A percentile compares a stretch with the other conserved stretches of the same genome.
Evolutionary conservation across 2,888 invertebrate genomes (phyloP).

Genomic region (Latrodectus hesperus): DNA sequence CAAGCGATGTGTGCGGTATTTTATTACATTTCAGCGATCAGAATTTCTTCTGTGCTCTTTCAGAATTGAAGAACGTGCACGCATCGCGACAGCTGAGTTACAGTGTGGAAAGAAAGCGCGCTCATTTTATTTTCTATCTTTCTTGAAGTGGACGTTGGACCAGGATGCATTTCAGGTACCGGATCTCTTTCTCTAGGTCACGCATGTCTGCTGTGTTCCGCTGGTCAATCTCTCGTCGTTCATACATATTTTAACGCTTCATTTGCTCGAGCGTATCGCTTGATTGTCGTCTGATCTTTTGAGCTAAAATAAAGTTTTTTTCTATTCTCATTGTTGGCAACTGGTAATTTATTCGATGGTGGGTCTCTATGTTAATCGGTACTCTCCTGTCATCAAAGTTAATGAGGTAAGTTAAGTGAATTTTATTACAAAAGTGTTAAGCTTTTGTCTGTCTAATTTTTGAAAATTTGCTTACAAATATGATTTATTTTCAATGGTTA

Average conservation of each 20-base stretch:
- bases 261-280: conserved; percentile 12
- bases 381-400: neutral
- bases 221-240: conserved; percentile 44
- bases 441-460: too few species aligned
- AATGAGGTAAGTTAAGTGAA: too few species aligned
- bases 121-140: conserved; percentile 41
- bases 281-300: conserved; percentile 1
- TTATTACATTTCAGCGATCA: too few species aligned
- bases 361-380: neutral
- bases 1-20: too few species aligned
- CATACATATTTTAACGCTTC: conserved; percentile 38
- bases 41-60: too few species aligned
- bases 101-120: conserved; percentile 2
- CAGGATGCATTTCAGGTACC: conserved; percentile 61
- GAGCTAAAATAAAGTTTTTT: conserved; percentile 22
- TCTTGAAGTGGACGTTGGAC: conserved; percentile 58
- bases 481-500: too few species aligned
- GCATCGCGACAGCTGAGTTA: too few species aligned
- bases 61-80: too few species aligned
- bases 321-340: conserved; percentile 20
- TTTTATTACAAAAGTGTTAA: too few species aligned
- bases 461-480: too few species aligned
- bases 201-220: conserved; percentile 30
- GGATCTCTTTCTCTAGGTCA: conserved; percentile 65
- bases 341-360: conserved; percentile 34